Percentiles rank a stretch among this genome's conserved stretches.
phyloP scores from a whole-genome alignment of 2,797 vertebrate genomes.

The Danio kyathit region DNA sequence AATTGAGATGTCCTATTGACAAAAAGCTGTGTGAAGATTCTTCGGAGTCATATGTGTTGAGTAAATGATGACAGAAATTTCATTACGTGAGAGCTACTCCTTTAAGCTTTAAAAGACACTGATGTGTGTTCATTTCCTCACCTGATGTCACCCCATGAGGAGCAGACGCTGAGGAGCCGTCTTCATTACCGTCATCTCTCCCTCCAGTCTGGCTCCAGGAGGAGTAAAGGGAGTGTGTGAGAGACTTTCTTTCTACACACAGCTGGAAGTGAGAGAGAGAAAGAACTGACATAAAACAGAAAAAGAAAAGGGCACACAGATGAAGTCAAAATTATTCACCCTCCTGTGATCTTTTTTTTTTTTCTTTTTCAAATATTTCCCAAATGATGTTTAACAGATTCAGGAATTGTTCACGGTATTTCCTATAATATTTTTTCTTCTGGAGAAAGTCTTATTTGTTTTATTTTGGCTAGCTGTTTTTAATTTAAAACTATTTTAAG shows the following conservation, averaged over 20 bases:
- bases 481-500: too few relatives aligned
- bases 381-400: too few relatives aligned
- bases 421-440: too few relatives aligned
- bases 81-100: conserved; percentile 4
- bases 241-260: conserved; percentile 76
- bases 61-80: neutral
- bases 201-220: conserved; percentile 53
- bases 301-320: conserved; percentile 24
- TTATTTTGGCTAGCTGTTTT: too few relatives aligned
- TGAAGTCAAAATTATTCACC: too few relatives aligned
- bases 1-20: neutral
- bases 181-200: conserved; percentile 58
- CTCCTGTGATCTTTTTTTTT: too few relatives aligned
- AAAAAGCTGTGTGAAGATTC: neutral
- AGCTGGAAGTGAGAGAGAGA: conserved; percentile 67
- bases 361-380: too few relatives aligned
- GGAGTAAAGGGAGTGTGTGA: conserved; percentile 11
- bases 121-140: conserved; percentile 56
- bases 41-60: neutral
- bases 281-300: neutral
- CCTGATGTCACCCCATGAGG: conserved; percentile 60
- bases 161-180: conserved; percentile 54
- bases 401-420: too few relatives aligned
- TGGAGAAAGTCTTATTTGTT: too few relatives aligned
- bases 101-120: conserved; percentile 36